Conservation (phyloP, 2,113 vertebrate species). For the Toxotes jaculatrix region DNA sequence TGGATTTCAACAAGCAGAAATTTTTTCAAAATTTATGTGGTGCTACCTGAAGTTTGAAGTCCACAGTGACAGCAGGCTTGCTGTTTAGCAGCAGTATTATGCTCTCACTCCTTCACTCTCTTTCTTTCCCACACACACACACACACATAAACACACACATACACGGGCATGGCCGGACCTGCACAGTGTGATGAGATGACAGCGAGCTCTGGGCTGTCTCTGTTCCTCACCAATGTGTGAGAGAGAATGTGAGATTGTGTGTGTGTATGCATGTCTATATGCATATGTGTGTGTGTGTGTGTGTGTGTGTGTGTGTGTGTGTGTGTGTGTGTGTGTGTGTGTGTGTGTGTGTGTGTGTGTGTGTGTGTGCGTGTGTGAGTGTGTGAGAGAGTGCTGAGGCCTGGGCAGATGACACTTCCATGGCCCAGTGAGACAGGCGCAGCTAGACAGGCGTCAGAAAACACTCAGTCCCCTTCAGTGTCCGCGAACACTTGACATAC, state of each 20-base stretch:
- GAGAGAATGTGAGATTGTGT: conserved; percentile 36
- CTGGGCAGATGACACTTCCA: conserved; percentile 81
- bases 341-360: conserved; percentile 18
- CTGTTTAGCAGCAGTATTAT: conserved; percentile 51
- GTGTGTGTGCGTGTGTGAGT: conserved; percentile 29
- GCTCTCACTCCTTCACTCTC: conserved; percentile 25
- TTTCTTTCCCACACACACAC: not conserved
- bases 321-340: conserved; percentile 26
- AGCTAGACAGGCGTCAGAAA: conserved; percentile 80
- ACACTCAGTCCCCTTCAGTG: conserved; percentile 75
- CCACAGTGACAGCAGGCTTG: conserved; percentile 34
- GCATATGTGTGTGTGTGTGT: conserved; percentile 21
- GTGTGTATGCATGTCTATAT: conserved; percentile 4
- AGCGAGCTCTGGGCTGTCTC: conserved; percentile 79
- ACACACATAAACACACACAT: conserved; percentile 14
- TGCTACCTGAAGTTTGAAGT: conserved; percentile 45
- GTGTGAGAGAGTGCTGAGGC: conserved; percentile 55
- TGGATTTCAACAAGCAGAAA: conserved; percentile 12
- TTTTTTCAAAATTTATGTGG: conserved; percentile 16
- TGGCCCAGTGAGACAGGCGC: conserved; percentile 80
- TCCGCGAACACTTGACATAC: conserved; percentile 57
- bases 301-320: conserved; percentile 19
- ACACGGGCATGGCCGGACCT: conserved; percentile 58
- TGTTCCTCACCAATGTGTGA: conserved; percentile 69
- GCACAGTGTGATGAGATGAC: conserved; percentile 81